Evolutionary conservation across 2,888 invertebrate genomes (phyloP), one percentile per base, ranked within the genome.

Genomic region (Mechanitis messenoides): DNA sequence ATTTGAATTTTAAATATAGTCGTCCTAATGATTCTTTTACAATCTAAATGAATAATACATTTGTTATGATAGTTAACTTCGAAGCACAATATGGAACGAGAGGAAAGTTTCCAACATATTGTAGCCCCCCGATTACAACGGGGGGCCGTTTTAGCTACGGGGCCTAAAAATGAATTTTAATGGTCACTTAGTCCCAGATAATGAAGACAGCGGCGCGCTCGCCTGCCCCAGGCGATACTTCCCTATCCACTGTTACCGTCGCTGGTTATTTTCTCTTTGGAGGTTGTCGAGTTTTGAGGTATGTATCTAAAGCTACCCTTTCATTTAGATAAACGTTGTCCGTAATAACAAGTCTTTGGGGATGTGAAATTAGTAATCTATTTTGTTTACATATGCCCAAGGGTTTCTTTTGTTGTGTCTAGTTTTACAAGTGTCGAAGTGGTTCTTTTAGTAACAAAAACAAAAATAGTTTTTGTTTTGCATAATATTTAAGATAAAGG

Each of bases 91-190:
- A 56, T 47, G 33, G 53, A 33, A 50, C 33, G 47, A 55, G 42
- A 50, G 55, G 42, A 53, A 28, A 60, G 56, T 55, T 56, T 28
- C 38, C 59, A 54, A 60, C 50, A 50, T 50, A 60, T 59, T 60
- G 50, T 55, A 50, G 56, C 50, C 50, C 56, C 33, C 42, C 50
- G 45, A 45, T 53, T 38, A 53, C 46, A 53, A 46, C 57, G 45
- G 54, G 54, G 42, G 31, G 42, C 6, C 42, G 33, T 12, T 38
- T 35, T 58, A 65, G 60, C 69, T 65, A 58, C 53, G 71, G 76
- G 79, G 76, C 65, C 75, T 77, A 80, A 80, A 83, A 84, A 84
- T 84, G 83, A 86, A 85, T 85, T 84, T 84, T 85, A 86, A 85
- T 85, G 84, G 83, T 83, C 83, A 83, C 80, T 85, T 83, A 80